These are phyloP conservation scores for Leptopilina boulardi DNA, from an alignment of 1,140 invertebrate genomes.

Conservation along the genomic window DNA sequence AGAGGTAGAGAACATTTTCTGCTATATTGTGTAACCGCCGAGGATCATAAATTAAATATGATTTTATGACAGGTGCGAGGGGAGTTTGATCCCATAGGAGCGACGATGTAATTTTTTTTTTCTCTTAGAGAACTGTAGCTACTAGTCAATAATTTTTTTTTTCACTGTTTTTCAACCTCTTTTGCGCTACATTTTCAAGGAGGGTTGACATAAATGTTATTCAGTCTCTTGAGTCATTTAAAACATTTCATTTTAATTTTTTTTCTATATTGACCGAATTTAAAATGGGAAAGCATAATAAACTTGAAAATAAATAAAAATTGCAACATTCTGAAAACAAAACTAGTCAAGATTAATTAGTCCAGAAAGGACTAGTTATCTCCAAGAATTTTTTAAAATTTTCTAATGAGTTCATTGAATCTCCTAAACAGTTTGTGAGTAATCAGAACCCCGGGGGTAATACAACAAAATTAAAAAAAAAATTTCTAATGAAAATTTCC, in stretches of 20 bases:
- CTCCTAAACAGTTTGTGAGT: too few relatives aligned
- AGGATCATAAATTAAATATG: conserved; percentile 29
- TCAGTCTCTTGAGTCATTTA: not conserved
- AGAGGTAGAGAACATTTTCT: not conserved
- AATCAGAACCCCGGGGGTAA: too few relatives aligned
- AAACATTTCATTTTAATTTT: not conserved
- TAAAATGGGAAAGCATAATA: too few relatives aligned
- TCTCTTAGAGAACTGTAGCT: not conserved
- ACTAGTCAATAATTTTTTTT: conserved; percentile 32
- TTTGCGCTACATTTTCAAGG: not conserved
- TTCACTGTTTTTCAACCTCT: not conserved
- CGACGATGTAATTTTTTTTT: not conserved
- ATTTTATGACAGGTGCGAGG: conserved; percentile 10
- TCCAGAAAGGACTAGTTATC: too few relatives aligned
- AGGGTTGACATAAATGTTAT: not conserved
- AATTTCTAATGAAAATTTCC: too few relatives aligned
- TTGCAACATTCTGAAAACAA: not conserved
- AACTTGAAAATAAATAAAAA: not conserved
- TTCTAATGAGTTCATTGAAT: too few relatives aligned
- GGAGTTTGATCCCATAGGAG: conserved; percentile 8
- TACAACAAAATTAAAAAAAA: too few relatives aligned
- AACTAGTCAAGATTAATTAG: too few relatives aligned
- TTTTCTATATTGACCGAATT: not conserved
- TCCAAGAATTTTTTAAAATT: too few relatives aligned
- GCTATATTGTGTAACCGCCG: not conserved